These are phyloP conservation scores for Spea multiplicata DNA, from an alignment of 2,113 vertebrate species.

Conservation along the genomic window DNA sequence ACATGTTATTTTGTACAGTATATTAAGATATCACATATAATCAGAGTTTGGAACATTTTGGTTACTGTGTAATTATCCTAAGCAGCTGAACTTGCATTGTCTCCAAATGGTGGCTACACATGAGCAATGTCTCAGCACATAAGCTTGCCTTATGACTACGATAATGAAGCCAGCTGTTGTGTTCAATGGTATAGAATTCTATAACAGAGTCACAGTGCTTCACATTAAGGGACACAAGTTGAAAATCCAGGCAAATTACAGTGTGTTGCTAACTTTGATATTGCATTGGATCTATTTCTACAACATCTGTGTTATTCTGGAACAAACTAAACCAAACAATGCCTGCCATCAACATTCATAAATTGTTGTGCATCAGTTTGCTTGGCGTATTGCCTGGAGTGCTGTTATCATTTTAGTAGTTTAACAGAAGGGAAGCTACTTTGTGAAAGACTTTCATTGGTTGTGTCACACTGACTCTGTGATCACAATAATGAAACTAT, in stretches of 20 bases:
- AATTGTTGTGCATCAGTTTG: slow-evolving; percentile 11
- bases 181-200: slow-evolving; percentile 25
- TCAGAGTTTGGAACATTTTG: not conserved
- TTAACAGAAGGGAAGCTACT: slow-evolving; percentile 32
- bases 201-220: slow-evolving; percentile 28
- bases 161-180: slow-evolving; percentile 42
- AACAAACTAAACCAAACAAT: slow-evolving; percentile 21
- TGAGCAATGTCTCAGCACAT: slow-evolving; percentile 37
- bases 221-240: not conserved
- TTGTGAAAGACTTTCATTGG: not conserved
- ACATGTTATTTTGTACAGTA: no score
- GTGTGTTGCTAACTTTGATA: slow-evolving; percentile 16
- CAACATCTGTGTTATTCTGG: slow-evolving; percentile 31
- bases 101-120: slow-evolving; percentile 11
- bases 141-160: slow-evolving; percentile 36
- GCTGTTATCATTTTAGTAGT: slow-evolving; percentile 33
- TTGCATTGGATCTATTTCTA: slow-evolving; percentile 31
- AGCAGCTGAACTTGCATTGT: slow-evolving; percentile 35
- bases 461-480: no score
- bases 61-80: not conserved
- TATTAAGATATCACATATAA: not conserved
- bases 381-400: slow-evolving; percentile 31
- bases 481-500: no score
- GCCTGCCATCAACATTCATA: slow-evolving; percentile 12
- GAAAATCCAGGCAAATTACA: slow-evolving; percentile 3